Evolutionary conservation across 2,113 vertebrate genomes (phyloP), one percentile per base, ranked within the genome.

Genomic region (Coregonus clupeaformis): DNA sequence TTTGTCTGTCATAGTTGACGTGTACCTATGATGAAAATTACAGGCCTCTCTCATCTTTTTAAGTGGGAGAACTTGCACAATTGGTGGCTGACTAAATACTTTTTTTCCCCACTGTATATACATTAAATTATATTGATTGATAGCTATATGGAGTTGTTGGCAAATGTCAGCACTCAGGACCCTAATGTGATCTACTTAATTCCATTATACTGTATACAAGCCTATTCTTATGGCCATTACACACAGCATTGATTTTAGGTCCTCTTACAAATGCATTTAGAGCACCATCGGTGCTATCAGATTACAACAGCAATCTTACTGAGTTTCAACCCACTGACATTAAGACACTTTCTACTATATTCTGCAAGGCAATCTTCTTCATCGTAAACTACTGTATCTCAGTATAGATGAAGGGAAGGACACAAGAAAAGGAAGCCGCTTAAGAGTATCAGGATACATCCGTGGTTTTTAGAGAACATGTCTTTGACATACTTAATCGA

Each of bases 231-330:
- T 79, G 83, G 71, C 66, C 71, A 74, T 69, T 87, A 78, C 80
- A 75, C 79, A 78, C 68, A 42, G 52, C 79, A 90, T 88, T 63
- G 87, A 91, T 89, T 82, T 68, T 27, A 62, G 76, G 76, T 90
- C 84, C 65, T 78, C 84, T 89, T 88, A 84, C 87, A 75, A 52
- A 80, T 70, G 69, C 84, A 84, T 87, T 87, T 87, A 84, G 71
- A 71, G 71, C 64, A 72, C 49, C 77, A 81, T 87, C 80, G 78
- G 77, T 71, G 73, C 69, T 77, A 81, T 89, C 87, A 75, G 75
- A 82, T 82, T 82, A n/a, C 75, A 80, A 77, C 25, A 64, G 64
- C 65, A 75, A 74, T 82, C 83, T 78, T 72, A 87, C 64, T 86
- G 79, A 85, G 59, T 45, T 57, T 77, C 74, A 76, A 76, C 76